These are phyloP conservation scores for Drosophila melanogaster DNA, from an alignment of 1,140 invertebrate genomes.

Conservation along the genomic window DNA sequence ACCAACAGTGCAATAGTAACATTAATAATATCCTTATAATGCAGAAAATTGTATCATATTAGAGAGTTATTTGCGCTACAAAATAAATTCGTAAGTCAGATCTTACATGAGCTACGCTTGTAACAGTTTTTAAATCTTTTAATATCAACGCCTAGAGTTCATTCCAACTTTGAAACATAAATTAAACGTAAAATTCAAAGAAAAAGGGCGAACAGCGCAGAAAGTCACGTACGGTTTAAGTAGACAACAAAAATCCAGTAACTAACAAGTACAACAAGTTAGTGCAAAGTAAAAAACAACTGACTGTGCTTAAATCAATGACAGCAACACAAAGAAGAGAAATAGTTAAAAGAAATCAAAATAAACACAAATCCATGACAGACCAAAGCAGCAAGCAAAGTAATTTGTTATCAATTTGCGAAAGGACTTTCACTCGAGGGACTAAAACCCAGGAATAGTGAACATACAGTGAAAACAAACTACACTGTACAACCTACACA, in stretches of 20 bases:
- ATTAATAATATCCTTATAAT: not conserved
- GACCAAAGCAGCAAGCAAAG: constrained; percentile 36
- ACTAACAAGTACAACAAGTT: constrained; percentile 34
- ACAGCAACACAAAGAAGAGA: constrained; percentile 27
- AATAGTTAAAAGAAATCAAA: constrained; percentile 37
- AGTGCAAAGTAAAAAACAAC: constrained; percentile 12
- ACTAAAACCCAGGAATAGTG: constrained; percentile 6
- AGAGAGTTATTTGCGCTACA: not conserved
- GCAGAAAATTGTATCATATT: too few species aligned
- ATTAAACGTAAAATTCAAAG: constrained; percentile 3
- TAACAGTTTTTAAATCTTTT: too few species aligned
- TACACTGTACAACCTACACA: constrained; percentile 8
- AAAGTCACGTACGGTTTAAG: constrained; percentile 43
- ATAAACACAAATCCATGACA: constrained; percentile 38
- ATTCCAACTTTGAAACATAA: not conserved
- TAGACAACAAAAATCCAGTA: constrained; percentile 22
- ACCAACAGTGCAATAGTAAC: not conserved
- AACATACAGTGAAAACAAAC: constrained; percentile 20
- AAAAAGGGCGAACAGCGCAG: constrained; percentile 13
- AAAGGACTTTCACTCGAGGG: constrained; percentile 28
- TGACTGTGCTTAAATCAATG: constrained; percentile 43
- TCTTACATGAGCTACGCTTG: too few species aligned
- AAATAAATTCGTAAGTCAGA: too few species aligned
- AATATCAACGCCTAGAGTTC: not conserved
- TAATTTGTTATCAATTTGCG: constrained; percentile 57